These are phyloP conservation scores for Aphelenchoides avenae DNA, from an alignment of 1,140 invertebrate genomes.

Conservation along the genomic window DNA sequence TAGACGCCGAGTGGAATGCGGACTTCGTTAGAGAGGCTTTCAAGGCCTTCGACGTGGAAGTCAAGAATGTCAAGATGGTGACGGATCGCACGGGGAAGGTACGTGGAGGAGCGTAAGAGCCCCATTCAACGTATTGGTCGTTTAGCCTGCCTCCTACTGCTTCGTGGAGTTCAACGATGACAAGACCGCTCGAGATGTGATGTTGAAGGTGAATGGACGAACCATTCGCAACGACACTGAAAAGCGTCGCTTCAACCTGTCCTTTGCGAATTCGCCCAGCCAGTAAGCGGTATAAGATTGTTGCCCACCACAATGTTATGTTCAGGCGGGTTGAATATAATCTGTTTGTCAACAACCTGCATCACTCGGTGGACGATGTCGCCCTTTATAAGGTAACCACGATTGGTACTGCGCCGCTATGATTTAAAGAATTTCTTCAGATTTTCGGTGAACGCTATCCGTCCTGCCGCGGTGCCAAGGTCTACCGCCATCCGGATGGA, in stretches of 20 bases:
- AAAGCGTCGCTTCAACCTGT: conserved; percentile 43
- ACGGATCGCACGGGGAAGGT: conserved; percentile 23
- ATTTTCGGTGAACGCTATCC: conserved; percentile 49
- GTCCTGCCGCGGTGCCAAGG: conserved; percentile 53
- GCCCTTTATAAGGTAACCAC: conserved; percentile 43
- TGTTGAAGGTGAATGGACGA: conserved; percentile 46
- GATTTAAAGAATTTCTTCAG: conserved; percentile 31
- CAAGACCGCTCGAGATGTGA: conserved; percentile 43
- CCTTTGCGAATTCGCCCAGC: conserved; percentile 53
- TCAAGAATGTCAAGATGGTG: conserved; percentile 46
- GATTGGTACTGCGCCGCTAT: not conserved
- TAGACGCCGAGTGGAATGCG: conserved; percentile 40
- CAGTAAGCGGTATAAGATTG: conserved; percentile 22
- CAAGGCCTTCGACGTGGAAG: conserved; percentile 30
- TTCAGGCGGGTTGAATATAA: conserved; percentile 44
- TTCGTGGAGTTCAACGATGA: conserved; percentile 48
- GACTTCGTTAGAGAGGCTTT: conserved; percentile 48
- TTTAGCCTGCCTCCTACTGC: conserved; percentile 44
- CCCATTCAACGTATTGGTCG: not conserved
- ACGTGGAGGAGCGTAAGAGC: conserved; percentile 9
- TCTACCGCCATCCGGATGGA: conserved; percentile 51
- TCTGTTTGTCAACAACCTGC: conserved; percentile 51
- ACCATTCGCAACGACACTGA: conserved; percentile 38
- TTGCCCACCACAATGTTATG: not conserved
- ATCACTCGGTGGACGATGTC: conserved; percentile 40